phyloP scores from a whole-genome alignment of 2,113 vertebrate genomes.

The Bufo gargarizans region DNA sequence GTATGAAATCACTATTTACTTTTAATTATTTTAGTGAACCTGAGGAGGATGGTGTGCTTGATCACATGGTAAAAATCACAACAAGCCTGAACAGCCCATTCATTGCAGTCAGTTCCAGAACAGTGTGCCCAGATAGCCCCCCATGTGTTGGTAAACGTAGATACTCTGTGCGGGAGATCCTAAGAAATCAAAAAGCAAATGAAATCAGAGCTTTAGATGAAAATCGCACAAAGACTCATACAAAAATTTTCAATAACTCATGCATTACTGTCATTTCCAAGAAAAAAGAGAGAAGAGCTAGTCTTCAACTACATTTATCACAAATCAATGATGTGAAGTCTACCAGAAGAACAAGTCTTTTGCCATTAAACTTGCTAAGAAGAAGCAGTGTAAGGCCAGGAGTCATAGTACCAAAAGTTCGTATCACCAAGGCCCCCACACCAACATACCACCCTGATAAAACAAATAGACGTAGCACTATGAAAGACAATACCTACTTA shows the following conservation, averaged over 20 bases:
- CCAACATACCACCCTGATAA: conserved; percentile 83
- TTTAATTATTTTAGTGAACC: conserved; percentile 77
- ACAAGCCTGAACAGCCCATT: conserved; percentile 86
- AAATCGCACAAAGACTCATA: conserved; percentile 66
- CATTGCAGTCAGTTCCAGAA: conserved; percentile 81
- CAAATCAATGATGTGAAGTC: conserved; percentile 60
- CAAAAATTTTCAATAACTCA: conserved; percentile 79
- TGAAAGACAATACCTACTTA: conserved; percentile 78
- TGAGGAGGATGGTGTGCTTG: conserved; percentile 83
- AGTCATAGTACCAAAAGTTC: conserved; percentile 83
- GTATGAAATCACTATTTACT: conserved; percentile 73
- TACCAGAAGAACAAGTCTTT: conserved; percentile 80
- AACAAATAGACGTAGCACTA: conserved; percentile 71
- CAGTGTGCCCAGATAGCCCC: conserved; percentile 86
- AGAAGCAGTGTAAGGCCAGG: conserved; percentile 89
- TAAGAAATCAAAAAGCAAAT: conserved; percentile 72
- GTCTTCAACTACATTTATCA: conserved; percentile 70
- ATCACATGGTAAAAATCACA: conserved; percentile 92
- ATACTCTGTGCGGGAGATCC: conserved; percentile 86
- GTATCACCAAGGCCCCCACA: conserved; percentile 84
- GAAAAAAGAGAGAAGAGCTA: conserved; percentile 73
- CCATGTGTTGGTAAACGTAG: conserved; percentile 85
- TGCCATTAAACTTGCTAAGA: conserved; percentile 80
- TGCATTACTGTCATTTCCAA: conserved; percentile 70
- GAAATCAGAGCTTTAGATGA: conserved; percentile 70